phyloP scores from a whole-genome alignment of 1,140 invertebrate species.

The Eupeodes corollae region DNA sequence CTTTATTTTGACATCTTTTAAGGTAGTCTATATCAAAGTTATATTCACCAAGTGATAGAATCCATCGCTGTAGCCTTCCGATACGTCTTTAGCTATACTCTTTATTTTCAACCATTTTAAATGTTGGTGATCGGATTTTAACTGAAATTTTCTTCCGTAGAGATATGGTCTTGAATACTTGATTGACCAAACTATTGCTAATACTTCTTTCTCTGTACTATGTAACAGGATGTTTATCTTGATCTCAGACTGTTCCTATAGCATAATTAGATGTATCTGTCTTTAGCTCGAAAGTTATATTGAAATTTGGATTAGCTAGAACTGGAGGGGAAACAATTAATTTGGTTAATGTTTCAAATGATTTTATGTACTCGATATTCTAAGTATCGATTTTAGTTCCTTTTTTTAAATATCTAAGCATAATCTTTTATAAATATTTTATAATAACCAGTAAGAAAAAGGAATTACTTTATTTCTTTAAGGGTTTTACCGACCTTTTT shows the following conservation, averaged over 20 bases:
- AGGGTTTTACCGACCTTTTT: slow-evolving; percentile 7
- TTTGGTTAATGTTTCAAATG: slow-evolving; percentile 23
- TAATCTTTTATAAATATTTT: slow-evolving; percentile 16
- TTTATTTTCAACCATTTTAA: slow-evolving; percentile 7
- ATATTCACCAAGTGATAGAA: slow-evolving; percentile 6
- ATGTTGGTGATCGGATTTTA: slow-evolving; percentile 4
- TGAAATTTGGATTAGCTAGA: slow-evolving; percentile 8
- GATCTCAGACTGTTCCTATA: slow-evolving; percentile 4
- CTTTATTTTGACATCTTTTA: slow-evolving; percentile 8
- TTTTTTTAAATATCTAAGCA: slow-evolving; percentile 12
- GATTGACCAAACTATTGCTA: slow-evolving; percentile 5
- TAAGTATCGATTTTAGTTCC: slow-evolving; percentile 12
- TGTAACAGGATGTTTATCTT: slow-evolving; percentile 2
- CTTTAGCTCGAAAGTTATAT: slow-evolving; percentile 4
- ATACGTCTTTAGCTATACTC: neutral
- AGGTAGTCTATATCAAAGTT: slow-evolving; percentile 9
- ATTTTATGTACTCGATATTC: slow-evolving; percentile 6
- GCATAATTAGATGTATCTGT: slow-evolving; percentile 9
- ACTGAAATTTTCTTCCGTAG: slow-evolving; percentile 5
- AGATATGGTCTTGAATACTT: slow-evolving; percentile 8
- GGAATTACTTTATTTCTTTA: slow-evolving; percentile 14
- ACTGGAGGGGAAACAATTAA: slow-evolving; percentile 12
- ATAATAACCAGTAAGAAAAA: slow-evolving; percentile 20
- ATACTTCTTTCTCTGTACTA: slow-evolving; percentile 6
- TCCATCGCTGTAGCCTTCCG: slow-evolving; percentile 5